phyloP scores from a whole-genome alignment of 2,888 invertebrate genomes.

The Microctonus brassicae region DNA sequence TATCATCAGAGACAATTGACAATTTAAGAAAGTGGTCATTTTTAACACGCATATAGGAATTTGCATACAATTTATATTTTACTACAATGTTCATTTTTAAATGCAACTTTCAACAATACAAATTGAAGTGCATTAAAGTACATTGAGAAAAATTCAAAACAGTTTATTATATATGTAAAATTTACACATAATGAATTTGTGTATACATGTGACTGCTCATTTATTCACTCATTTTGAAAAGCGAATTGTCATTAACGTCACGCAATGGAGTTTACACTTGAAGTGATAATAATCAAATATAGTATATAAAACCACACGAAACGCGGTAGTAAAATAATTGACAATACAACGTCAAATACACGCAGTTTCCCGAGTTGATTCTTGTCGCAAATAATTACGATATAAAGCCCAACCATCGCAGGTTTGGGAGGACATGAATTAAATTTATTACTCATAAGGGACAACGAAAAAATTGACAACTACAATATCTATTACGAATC shows the following conservation, averaged over 20 bases:
- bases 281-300: constrained; percentile 56
- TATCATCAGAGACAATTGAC: constrained; percentile 27
- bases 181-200: too few species aligned
- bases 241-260: constrained; percentile 36
- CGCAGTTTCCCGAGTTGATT: background rate
- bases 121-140: background rate
- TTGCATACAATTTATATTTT: constrained; percentile 17
- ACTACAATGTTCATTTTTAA: constrained; percentile 32
- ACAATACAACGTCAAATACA: background rate
- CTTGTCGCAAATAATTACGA: constrained; percentile 20
- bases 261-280: constrained; percentile 38
- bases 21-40: constrained; percentile 39
- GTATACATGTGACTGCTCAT: too few species aligned
- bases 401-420: constrained; percentile 11
- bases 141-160: background rate
- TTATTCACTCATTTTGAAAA: background rate
- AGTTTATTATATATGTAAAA: too few species aligned
- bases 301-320: constrained; percentile 16
- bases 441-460: constrained; percentile 20
- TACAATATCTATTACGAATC: background rate
- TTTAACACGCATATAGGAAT: background rate
- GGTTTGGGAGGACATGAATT: background rate
- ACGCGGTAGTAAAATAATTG: background rate
- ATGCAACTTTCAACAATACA: constrained; percentile 26
- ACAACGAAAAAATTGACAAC: constrained; percentile 42